Conservation (phyloP, 92 coral and sea anemone genomes). For the Parazoanthus swiftii region DNA sequence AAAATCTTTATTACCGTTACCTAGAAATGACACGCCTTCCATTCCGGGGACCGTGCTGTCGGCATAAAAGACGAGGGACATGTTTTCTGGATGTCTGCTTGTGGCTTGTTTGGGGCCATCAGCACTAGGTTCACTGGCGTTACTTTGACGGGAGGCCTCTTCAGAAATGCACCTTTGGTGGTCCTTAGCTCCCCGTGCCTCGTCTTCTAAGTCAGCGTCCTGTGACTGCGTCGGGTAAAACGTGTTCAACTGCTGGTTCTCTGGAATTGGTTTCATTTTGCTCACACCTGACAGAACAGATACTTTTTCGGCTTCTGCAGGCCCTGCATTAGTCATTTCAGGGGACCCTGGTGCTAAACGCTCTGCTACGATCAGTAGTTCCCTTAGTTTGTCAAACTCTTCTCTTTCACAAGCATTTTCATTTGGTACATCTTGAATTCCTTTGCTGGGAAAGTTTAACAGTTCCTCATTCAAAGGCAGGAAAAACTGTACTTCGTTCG, state of each 20-base stretch:
- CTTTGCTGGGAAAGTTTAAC: constrained; percentile 16
- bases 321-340: constrained; percentile 10
- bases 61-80: not conserved
- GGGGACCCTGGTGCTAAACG: constrained; percentile 22
- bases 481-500: constrained; percentile 77
- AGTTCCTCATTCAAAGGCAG: constrained; percentile 71
- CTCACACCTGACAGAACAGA: constrained; percentile 31
- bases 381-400: constrained; percentile 43
- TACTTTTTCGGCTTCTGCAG: constrained; percentile 6
- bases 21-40: not conserved
- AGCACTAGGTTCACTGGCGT: not conserved
- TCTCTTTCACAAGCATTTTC: constrained; percentile 1
- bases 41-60: not conserved
- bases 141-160: not conserved
- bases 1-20: not conserved
- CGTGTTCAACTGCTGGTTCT: constrained; percentile 55
- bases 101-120: not conserved
- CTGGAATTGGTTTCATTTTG: constrained; percentile 71
- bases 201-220: not conserved
- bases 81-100: not conserved
- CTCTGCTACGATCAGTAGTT: constrained; percentile 65
- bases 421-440: not conserved
- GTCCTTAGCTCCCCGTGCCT: not conserved
- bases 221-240: not conserved
- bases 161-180: not conserved